Conservation (phyloP, 2,888 invertebrate species). For the Drosophila lacicola region DNA sequence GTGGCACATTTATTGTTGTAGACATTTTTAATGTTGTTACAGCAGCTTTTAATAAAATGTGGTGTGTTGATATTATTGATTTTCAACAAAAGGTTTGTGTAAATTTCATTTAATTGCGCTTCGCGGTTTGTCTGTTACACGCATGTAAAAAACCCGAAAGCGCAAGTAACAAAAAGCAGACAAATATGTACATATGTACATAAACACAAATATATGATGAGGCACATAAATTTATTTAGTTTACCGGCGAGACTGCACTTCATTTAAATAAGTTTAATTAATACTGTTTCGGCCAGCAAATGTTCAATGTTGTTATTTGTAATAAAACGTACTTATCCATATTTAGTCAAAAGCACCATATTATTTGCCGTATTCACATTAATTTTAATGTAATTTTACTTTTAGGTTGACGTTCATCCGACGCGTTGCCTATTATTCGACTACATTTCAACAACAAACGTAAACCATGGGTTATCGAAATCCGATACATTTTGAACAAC, state of each 20-base stretch:
- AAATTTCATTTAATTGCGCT: neutral
- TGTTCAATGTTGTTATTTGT: neutral
- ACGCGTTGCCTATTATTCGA: slow-evolving; percentile 36
- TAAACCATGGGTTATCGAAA: slow-evolving; percentile 33
- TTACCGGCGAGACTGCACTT: slow-evolving; percentile 45
- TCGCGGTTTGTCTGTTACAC: neutral
- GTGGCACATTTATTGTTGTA: slow-evolving; percentile 2
- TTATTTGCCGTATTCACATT: neutral
- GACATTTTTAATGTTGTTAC: neutral
- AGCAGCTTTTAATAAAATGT: neutral
- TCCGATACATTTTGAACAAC: slow-evolving; percentile 18
- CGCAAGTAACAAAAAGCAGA: neutral
- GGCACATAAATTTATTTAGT: neutral
- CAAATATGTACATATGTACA: neutral
- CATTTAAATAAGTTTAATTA: slow-evolving; percentile 35
- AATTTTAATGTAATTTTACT: neutral
- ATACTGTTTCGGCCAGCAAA: slow-evolving; percentile 22
- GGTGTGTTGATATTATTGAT: neutral
- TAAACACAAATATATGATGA: neutral
- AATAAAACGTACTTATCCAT: neutral
- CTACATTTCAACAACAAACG: slow-evolving; percentile 52
- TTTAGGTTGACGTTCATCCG: neutral
- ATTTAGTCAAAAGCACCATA: neutral
- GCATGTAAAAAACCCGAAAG: neutral
- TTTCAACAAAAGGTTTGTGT: neutral